Percentiles rank a stretch among this genome's conserved stretches.
Evolutionary conservation across 2,113 vertebrate species (phyloP).

Genomic region (Vulpes ferrilata): DNA sequence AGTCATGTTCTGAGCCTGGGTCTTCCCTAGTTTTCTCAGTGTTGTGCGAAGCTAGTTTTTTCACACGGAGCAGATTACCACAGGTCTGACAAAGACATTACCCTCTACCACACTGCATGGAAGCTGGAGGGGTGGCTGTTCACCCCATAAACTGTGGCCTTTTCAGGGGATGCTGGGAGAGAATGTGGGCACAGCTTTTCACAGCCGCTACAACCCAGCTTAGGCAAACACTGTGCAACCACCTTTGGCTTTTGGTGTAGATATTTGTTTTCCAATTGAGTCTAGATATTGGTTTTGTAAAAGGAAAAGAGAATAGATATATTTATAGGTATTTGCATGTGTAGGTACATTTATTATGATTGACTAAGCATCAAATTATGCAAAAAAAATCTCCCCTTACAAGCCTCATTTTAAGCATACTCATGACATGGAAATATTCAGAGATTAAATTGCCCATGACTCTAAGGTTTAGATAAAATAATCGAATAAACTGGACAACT

Average conservation of each 20-base stretch:
- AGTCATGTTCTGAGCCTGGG: not conserved
- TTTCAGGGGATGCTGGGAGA: too few species aligned
- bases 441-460: not conserved
- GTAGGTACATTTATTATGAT: not conserved
- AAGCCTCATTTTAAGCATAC: not conserved
- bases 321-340: not conserved
- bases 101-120: rapidly evolving
- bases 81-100: not conserved
- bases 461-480: not conserved
- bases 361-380: not conserved
- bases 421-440: not conserved
- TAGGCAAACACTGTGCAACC: rapidly evolving
- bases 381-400: not conserved
- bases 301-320: not conserved
- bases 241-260: not conserved
- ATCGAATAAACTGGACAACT: not conserved
- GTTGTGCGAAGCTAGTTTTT: not conserved
- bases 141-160: not conserved
- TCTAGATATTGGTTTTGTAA: not conserved
- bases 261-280: not conserved
- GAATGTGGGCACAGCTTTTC: rapidly evolving
- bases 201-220: not conserved
- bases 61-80: not conserved
- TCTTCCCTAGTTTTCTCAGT: not conserved
- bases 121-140: rapidly evolving